Base-by-base conservation (phyloP, 2,797 vertebrate genomes). In the Melanotaenia trifasciata region DNA sequence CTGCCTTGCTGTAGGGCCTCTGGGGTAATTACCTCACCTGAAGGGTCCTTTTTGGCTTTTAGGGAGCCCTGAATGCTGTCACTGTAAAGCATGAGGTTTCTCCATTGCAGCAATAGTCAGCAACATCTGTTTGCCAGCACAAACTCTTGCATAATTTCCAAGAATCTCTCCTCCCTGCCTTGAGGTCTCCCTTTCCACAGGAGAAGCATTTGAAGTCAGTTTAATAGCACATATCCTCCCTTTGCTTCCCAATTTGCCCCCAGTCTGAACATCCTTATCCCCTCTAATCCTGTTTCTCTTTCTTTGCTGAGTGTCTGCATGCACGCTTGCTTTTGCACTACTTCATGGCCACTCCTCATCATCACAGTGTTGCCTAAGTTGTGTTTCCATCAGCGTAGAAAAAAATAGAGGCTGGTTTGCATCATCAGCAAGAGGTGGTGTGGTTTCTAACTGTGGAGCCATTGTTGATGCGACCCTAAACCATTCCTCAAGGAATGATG, bases 21-120 rank as follows among this genome's bases (percentile, higher is more conserved):
- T 30, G 87, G 92, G 88, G 93, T 92, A 91, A 94, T 94, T 93
- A 94, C 93, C 92, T 94, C 93, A 95, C 92, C 91, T 92, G 90
- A 92, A 89, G 84, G 85, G 59, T 63, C 58, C 87, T 84, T 84
- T 91, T 76, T 86, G 64, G 84, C 85, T 92, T 86, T 90, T 81
- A 81, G 81, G 54, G 73, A 76, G 77, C 83, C 47, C 80, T 92
- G 91, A 94, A 94, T 93, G 84, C 87, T 76, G 87, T 90, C 77
- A 76, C 87, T 94, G 92, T 93, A n/a, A 79, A 85, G 76, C 72
- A 18, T 12, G 57, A 81, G 82, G 60, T 75, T 79, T 74, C 79
- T 68, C 61, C 66, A 38, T 61, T 22, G 22, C 79, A 56, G 86
- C 32, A 58, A 84, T 79, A 79, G 83, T 87, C 83, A 24, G 68